Evolutionary conservation across 2,888 invertebrate genomes (phyloP), one percentile per base, ranked within the genome.

Genomic region (Chrysina gloriosa): DNA sequence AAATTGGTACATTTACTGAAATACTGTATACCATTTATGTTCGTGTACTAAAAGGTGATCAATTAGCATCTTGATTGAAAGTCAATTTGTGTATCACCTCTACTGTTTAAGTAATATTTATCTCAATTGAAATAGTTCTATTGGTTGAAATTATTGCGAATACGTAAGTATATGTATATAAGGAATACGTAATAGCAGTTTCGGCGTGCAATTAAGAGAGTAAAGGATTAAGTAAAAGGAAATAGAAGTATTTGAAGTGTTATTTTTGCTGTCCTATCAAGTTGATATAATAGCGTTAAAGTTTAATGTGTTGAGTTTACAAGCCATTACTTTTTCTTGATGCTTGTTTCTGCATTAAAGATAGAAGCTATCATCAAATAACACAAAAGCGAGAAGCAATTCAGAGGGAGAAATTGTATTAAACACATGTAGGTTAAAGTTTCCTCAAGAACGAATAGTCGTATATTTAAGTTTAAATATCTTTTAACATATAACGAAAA

Each of bases 221-320:
- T 16, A 21, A 45, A 45, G 7, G 42, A 1, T n/a, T n/a, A 42
- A 19, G 16, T n/a, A 42, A 27, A 29, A 29, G 19, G 52, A 31
- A 52, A 52, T 52, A 52, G 34, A 52, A 52, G 25, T 52, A 31
- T 52, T 52, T 52, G 31, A 52, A 52, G 34, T n/a, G 52, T 31
- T 19, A 19, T 31, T 52, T 31, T 19, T n/a, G 45, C 31, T 52
- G 31, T 14, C 25, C 14, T 52, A 52, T 52, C 52, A 16, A 31
- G 11, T 52, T 31, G 52, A 52, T 52, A 14, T 52, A 52, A 52
- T 9, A 52, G 16, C 52, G 34, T 31, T 63, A 63, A 63, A 63
- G 27, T 42, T 63, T 42, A 45, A 63, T 42, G 45, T 42, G 42
- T 45, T 63, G 42, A 31, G 31, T 52, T 52, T 52, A 52, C 52